Conservation (phyloP, 2,888 invertebrate genomes). For the Hedya salicella region DNA sequence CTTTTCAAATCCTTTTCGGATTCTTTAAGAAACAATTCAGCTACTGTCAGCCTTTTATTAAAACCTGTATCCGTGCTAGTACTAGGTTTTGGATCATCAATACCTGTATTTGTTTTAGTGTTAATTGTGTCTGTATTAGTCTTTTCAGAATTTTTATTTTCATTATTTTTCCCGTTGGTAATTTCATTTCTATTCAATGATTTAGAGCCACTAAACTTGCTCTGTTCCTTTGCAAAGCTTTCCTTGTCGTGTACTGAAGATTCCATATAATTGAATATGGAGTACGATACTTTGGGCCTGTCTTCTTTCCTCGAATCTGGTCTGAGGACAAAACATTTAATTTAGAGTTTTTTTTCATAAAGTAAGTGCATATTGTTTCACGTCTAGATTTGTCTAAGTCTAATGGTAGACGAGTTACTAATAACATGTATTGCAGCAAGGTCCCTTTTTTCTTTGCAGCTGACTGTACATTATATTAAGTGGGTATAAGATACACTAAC, state of each 20-base stretch:
- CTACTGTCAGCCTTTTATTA: conserved; percentile 76
- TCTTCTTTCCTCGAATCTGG: conserved; percentile 70
- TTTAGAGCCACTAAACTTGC: conserved; percentile 74
- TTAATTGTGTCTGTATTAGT: conserved; percentile 6
- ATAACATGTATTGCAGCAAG: too few species aligned
- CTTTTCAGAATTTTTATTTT: conserved; percentile 8
- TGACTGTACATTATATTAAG: too few species aligned
- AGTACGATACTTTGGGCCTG: conserved; percentile 87
- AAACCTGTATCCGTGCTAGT: conserved; percentile 50
- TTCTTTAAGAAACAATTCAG: conserved; percentile 78
- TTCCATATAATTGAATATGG: conserved; percentile 92
- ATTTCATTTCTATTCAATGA: conserved; percentile 55
- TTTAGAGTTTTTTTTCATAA: not conserved
- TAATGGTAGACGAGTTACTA: too few species aligned
- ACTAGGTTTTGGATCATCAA: conserved; percentile 30
- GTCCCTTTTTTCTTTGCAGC: too few species aligned
- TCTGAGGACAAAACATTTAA: conserved; percentile 60
- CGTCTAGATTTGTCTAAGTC: too few species aligned
- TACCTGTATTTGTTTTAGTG: not conserved
- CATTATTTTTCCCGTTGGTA: conserved; percentile 16
- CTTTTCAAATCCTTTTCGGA: conserved; percentile 66
- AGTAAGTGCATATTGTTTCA: too few species aligned
- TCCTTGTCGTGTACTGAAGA: conserved; percentile 83
- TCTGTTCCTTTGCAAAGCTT: conserved; percentile 80
- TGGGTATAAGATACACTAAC: too few species aligned